These are phyloP conservation scores for Sinodicranocentrus sp. DNA, from an alignment of 2,888 invertebrate genomes.

Conservation along the genomic window DNA sequence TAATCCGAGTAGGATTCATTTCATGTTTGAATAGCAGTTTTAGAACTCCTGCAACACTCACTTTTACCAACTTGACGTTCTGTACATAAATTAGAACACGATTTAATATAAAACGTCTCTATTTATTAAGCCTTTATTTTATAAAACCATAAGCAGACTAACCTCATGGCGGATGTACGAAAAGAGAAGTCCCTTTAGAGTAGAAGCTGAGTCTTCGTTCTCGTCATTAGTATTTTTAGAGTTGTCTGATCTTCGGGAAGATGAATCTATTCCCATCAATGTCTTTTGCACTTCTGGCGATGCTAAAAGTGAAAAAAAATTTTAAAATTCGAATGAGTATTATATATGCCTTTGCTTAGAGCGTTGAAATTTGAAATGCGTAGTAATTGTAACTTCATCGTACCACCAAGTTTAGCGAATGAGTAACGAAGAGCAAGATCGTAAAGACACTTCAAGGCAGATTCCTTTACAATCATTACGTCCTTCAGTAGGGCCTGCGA, in stretches of 20 bases:
- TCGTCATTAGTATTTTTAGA: background rate
- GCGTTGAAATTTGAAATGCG: too few relatives aligned
- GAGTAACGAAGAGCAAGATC: conserved; percentile 48
- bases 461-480: conserved; percentile 2
- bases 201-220: conserved; percentile 9
- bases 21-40: conserved; percentile 49
- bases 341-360: background rate
- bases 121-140: background rate
- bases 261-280: background rate
- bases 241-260: background rate
- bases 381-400: too few relatives aligned
- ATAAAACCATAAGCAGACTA: background rate
- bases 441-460: conserved; percentile 44
- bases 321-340: background rate
- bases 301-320: too few relatives aligned
- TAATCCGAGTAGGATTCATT: conserved; percentile 34
- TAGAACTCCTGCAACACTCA: conserved; percentile 48
- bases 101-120: background rate
- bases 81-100: background rate
- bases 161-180: conserved; percentile 48
- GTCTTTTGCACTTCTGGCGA: background rate
- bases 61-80: conserved; percentile 33
- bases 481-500: conserved; percentile 46
- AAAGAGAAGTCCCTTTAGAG: conserved; percentile 26
- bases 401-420: conserved; percentile 39